phyloP scores from a whole-genome alignment of 2,888 invertebrate species.

The Actias luna region DNA sequence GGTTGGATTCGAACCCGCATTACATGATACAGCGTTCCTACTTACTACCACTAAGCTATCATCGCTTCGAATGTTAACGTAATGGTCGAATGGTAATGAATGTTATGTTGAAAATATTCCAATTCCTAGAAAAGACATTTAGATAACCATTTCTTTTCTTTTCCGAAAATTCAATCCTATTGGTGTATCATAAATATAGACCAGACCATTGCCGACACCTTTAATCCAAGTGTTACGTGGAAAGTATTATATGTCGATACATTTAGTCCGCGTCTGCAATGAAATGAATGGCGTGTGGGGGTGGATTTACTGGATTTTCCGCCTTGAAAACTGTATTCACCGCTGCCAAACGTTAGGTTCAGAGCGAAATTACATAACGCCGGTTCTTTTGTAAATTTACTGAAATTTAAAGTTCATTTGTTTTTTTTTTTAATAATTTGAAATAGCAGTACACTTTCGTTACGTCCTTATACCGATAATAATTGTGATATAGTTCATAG shows the following conservation, averaged over 20 bases:
- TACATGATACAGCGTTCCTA: too few relatives aligned
- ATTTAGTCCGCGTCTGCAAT: slow-evolving; percentile 16
- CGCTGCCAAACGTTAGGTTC: slow-evolving; percentile 8
- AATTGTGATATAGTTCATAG: too few relatives aligned
- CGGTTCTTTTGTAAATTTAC: slow-evolving; percentile 3
- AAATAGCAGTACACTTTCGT: background rate
- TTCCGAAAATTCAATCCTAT: background rate
- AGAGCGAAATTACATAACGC: background rate
- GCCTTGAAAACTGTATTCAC: slow-evolving; percentile 17
- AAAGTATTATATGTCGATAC: slow-evolving; percentile 13
- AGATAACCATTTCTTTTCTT: background rate
- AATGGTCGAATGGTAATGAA: too few relatives aligned
- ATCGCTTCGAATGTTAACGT: too few relatives aligned
- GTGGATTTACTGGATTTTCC: slow-evolving; percentile 19
- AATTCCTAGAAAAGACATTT: background rate
- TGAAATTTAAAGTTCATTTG: slow-evolving; percentile 2
- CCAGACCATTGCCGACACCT: background rate
- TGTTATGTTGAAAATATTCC: background rate
- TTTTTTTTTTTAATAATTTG: background rate
- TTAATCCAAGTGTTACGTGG: slow-evolving; percentile 9
- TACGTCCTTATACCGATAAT: too few relatives aligned
- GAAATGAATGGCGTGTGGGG: slow-evolving; percentile 18
- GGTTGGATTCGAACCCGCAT: too few relatives aligned
- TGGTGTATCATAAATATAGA: slow-evolving; percentile 3
- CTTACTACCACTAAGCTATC: too few relatives aligned